Evolutionary conservation across 2,888 invertebrate species (phyloP), one percentile per base, ranked within the genome.

Genomic region (Notocelia uddmanniana): DNA sequence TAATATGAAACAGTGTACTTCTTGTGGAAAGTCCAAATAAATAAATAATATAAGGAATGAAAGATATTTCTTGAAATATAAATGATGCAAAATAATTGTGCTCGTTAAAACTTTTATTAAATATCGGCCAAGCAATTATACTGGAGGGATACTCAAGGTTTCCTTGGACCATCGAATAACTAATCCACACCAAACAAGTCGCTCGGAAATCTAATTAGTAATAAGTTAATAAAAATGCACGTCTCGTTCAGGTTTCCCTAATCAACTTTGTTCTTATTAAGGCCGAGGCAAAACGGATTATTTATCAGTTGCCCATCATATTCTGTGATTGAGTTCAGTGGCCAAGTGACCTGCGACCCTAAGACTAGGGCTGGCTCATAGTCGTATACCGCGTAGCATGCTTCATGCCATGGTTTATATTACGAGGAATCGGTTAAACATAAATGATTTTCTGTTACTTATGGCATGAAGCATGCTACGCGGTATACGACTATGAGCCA

Each of bases 191-290:
- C n/a, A 45, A 45, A 45, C 45, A 45, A 45, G 45, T 59, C 3
- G 41, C 41, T 21, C 21, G 10, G 59, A 21, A 59, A 41, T 21
- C 10, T 59, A 41, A 59, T 59, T 59, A 37, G 41, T 41, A 41
- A 41, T 41, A 21, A 41, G 37, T 59, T 37, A 59, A 21, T 59
- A 59, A 59, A n/a, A 59, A 59, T 59, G 21, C 59, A 59, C 41
- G 23, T 41, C 59, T n/a, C 21, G 59, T 37, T 21, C 59, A 59
- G 41, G 3, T 41, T 41, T 59, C 18, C 59, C 59, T 59, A 59
- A 59, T 59, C 41, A 23, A 21, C n/a, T 41, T 59, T 19, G 58
- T 21, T 15, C 21, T 37, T n/a, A 45, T 45, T 45, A 45, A 45
- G 45, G 45, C 3, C 45, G n/a, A 45, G 45, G n/a, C 45, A n/a